Conservation (phyloP, 2,888 invertebrate genomes). For the Drosophila niveifrons region DNA sequence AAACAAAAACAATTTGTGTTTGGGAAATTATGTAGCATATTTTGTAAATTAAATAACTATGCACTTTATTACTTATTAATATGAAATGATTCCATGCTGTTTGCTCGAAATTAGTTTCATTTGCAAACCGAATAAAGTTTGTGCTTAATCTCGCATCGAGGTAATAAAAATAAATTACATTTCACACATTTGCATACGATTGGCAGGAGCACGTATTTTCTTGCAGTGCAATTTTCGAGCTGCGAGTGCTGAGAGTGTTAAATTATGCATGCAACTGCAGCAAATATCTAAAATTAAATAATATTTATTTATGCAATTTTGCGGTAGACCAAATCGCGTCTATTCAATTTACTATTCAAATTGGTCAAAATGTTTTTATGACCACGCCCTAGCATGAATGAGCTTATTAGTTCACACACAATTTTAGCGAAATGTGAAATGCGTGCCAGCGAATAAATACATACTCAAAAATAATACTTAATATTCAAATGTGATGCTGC, state of each 20-base stretch:
- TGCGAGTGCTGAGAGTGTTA: neutral
- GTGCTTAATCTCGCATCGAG: neutral
- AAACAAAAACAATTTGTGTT: no score
- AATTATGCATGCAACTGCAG: conserved; percentile 58
- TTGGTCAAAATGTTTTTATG: conserved; percentile 46
- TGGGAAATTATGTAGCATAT: no score
- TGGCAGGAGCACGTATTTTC: neutral
- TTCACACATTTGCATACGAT: neutral
- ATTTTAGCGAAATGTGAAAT: neutral
- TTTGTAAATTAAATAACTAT: neutral
- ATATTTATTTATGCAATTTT: conserved; percentile 74
- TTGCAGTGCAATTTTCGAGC: conserved; percentile 18
- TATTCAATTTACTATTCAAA: conserved; percentile 65
- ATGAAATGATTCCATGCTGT: no score
- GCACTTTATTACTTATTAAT: no score
- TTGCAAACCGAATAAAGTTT: neutral
- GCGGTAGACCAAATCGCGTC: conserved; percentile 63
- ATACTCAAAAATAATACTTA: neutral
- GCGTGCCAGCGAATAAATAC: conserved; percentile 1
- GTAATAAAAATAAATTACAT: neutral
- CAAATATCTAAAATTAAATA: conserved; percentile 63
- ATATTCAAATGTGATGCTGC: no score
- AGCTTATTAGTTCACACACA: neutral
- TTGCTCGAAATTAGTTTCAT: neutral
- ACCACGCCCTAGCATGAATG: neutral